Conservation (phyloP, 2,797 vertebrate genomes). For the Valencia hispanica region DNA sequence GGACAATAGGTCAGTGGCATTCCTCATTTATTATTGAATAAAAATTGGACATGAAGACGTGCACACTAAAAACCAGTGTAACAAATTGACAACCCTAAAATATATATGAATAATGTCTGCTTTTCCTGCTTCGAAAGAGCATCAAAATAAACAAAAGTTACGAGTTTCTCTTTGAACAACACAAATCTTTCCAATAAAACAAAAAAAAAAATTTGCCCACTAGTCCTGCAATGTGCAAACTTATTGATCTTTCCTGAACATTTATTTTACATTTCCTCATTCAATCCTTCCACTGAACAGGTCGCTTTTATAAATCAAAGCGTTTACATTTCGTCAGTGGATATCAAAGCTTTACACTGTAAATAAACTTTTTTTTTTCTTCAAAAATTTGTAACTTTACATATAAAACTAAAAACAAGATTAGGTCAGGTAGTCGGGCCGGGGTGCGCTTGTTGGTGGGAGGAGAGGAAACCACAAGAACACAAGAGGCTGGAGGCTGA, state of each 20-base stretch:
- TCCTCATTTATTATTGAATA: constrained; percentile 90
- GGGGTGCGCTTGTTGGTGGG: constrained; percentile 17
- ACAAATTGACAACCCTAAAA: constrained; percentile 92
- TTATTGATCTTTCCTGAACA: constrained; percentile 78
- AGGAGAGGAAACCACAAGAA: constrained; percentile 12
- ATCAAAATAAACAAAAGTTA: constrained; percentile 56
- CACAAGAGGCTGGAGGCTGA: constrained; percentile 36
- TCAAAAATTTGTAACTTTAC: constrained; percentile 78
- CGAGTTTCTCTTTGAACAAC: constrained; percentile 78
- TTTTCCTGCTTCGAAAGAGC: constrained; percentile 76
- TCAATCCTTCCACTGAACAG: constrained; percentile 65
- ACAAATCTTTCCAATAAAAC: constrained; percentile 69
- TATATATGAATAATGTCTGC: constrained; percentile 91
- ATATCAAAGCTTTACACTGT: constrained; percentile 82
- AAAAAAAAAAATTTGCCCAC: constrained; percentile 72
- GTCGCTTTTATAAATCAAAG: constrained; percentile 88
- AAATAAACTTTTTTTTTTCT: constrained; percentile 78
- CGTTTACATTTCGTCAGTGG: constrained; percentile 76
- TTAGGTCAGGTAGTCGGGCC: constrained; percentile 31
- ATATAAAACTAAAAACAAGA: constrained; percentile 67
- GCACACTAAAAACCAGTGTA: constrained; percentile 99
- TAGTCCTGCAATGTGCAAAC: constrained; percentile 88
- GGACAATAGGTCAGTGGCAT: constrained; percentile 45
- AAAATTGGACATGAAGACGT: constrained; percentile 93
- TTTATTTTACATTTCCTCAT: constrained; percentile 66